Percentiles rank a stretch among this genome's conserved stretches.
Conservation (phyloP, 2,113 vertebrate species). For the Eudorcas thomsonii region DNA sequence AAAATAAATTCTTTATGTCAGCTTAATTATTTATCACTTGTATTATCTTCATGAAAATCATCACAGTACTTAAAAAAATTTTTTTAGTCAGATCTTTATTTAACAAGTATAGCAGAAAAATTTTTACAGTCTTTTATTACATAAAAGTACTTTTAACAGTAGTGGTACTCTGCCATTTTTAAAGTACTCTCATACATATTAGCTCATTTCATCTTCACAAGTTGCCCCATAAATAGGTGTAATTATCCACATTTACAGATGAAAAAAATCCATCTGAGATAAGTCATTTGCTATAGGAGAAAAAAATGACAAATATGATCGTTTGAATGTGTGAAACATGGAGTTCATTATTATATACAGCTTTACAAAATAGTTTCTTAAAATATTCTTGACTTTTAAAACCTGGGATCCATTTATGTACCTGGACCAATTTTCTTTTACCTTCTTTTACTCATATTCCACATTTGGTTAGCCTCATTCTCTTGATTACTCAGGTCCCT, state of each 20-base stretch:
- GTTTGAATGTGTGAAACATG: neutral
- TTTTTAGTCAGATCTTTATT: neutral
- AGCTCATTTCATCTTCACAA: conserved; percentile 7
- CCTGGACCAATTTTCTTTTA: neutral
- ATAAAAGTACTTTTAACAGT: neutral
- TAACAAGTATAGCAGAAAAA: neutral
- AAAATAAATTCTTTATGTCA: neutral
- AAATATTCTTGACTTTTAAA: neutral
- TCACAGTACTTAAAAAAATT: neutral
- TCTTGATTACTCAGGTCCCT: neutral
- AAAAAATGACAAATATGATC: neutral
- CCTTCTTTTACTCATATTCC: neutral
- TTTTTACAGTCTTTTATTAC: neutral
- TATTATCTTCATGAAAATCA: neutral
- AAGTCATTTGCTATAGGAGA: neutral
- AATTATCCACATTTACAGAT: neutral
- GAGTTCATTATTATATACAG: neutral
- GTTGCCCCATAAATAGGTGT: neutral
- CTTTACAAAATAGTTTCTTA: neutral
- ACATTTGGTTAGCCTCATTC: neutral
- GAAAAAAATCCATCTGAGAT: conserved; percentile 1
- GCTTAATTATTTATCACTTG: conserved; percentile 16
- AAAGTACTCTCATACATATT: neutral
- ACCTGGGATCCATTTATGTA: neutral
- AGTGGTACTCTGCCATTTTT: neutral